Conservation (phyloP, 1,140 invertebrate species). For the Anagrus nilaparvatae region DNA sequence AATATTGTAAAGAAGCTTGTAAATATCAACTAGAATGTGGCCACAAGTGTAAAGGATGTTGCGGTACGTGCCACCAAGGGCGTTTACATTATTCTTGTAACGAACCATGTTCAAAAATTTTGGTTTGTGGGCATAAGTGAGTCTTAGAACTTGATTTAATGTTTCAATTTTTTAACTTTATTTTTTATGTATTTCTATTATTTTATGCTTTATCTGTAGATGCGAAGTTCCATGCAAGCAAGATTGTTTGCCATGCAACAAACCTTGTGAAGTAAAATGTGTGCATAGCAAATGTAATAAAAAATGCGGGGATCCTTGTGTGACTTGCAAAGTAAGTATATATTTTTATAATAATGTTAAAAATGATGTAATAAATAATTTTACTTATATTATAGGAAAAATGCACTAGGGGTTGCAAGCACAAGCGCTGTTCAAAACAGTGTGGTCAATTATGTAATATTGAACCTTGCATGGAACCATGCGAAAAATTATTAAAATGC, state of each 20-base stretch:
- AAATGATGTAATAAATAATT: too few relatives aligned
- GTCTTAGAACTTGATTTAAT: too few relatives aligned
- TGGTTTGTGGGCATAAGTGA: conserved; percentile 6
- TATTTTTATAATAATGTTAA: too few relatives aligned
- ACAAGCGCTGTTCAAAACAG: background rate
- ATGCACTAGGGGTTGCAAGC: background rate
- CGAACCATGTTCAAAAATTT: background rate
- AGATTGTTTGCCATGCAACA: conserved; percentile 42
- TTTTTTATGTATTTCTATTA: background rate
- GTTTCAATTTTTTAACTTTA: background rate
- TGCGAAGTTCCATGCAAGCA: background rate
- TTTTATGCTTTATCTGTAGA: background rate
- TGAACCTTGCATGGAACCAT: background rate
- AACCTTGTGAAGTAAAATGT: conserved; percentile 48
- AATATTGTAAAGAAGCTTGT: conserved; percentile 3
- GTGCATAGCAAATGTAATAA: conserved; percentile 44
- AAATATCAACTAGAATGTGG: background rate
- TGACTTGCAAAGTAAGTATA: conserved; percentile 45
- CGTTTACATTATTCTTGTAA: background rate
- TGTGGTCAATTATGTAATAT: background rate
- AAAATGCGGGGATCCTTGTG: conserved; percentile 51
- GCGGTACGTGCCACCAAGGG: background rate
- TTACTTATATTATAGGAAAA: too few relatives aligned
- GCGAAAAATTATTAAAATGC: conserved; percentile 22
- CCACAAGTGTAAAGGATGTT: background rate